Percentiles rank a stretch among this genome's conserved stretches.
phyloP scores from a whole-genome alignment of 2,888 invertebrate genomes.

The Agrilus cyanescens region DNA sequence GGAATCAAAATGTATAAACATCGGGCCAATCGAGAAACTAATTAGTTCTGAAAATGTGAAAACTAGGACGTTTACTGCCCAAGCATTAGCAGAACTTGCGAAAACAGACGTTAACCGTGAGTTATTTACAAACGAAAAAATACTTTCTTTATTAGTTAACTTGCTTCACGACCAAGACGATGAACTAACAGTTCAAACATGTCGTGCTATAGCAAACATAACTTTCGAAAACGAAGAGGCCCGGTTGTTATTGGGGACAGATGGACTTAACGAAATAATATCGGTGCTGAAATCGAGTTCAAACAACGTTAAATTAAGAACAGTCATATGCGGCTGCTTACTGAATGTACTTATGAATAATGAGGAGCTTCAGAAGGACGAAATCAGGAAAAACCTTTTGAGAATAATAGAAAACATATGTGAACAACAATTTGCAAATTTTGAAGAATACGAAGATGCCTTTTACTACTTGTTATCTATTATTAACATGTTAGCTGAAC shows the following conservation, averaged over 20 bases:
- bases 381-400: conserved; percentile 44
- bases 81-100: conserved; percentile 70
- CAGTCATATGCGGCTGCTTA: conserved; percentile 61
- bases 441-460: conserved; percentile 44
- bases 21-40: no score
- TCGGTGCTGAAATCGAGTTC: conserved; percentile 20
- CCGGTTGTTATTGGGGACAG: conserved; percentile 37
- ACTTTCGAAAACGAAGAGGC: conserved; percentile 76
- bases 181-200: conserved; percentile 51
- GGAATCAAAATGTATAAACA: no score
- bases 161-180: conserved; percentile 45
- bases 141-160: conserved; percentile 46
- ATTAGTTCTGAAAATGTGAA: no score
- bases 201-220: conserved; percentile 77
- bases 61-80: conserved; percentile 40
- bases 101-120: conserved; percentile 66
- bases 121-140: conserved; percentile 50
- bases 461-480: conserved; percentile 44
- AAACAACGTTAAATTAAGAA: conserved; percentile 25
- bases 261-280: conserved; percentile 26
- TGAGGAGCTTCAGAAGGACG: conserved; percentile 49
- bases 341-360: conserved; percentile 71
- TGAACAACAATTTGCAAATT: conserved; percentile 36
- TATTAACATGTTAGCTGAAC: conserved; percentile 50
- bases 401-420: conserved; percentile 43